A percentile compares a stretch with the other conserved stretches of the same genome.
phyloP scores from a whole-genome alignment of 2,797 vertebrate species.

The Muraenolepis orangiensis region DNA sequence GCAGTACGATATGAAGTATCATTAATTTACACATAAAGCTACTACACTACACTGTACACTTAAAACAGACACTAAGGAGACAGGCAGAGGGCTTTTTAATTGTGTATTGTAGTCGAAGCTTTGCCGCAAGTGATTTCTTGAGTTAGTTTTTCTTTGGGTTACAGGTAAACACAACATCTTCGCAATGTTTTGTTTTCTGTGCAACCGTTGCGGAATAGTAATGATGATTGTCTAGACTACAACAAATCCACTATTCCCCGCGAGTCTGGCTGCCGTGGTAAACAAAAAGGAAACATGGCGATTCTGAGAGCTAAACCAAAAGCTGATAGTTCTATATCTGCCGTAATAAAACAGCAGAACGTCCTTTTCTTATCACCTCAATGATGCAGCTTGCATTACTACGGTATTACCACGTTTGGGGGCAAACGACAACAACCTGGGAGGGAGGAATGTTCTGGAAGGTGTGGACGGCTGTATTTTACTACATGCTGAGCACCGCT shows the following conservation, averaged over 20 bases:
- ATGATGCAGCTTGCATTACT: not conserved
- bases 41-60: not conserved
- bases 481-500: constrained; percentile 47
- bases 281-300: constrained; percentile 56
- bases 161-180: not conserved
- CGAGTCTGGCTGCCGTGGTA: constrained; percentile 67
- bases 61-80: not conserved
- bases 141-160: not conserved
- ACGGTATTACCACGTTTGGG: not conserved
- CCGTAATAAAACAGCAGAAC: not conserved
- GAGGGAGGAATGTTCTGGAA: not conserved
- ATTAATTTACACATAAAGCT: not conserved
- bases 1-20: not conserved
- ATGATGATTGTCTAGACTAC: constrained; percentile 38
- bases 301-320: constrained; percentile 44
- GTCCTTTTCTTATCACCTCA: not conserved
- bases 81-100: not conserved
- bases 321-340: constrained; percentile 51
- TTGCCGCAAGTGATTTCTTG: not conserved
- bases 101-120: not conserved
- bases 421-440: not conserved
- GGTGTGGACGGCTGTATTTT: too few relatives aligned
- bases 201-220: constrained; percentile 34
- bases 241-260: constrained; percentile 42
- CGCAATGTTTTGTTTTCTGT: not conserved